Conservation (phyloP, 2,113 vertebrate genomes). For the Pterocles gutturalis region DNA sequence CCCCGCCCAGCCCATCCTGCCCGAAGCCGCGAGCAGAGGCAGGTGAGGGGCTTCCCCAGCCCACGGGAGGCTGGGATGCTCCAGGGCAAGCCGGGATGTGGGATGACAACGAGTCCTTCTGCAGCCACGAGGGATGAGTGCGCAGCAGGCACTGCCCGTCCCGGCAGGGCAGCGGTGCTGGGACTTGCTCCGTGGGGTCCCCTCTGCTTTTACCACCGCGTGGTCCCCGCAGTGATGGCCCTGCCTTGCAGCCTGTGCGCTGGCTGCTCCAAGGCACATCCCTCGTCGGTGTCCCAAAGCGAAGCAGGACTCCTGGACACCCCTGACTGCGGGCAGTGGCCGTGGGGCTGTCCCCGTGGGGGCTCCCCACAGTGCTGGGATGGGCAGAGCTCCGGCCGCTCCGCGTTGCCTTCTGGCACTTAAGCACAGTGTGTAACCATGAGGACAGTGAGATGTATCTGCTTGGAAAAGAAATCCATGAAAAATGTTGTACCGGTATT, state of each 20-base stretch:
- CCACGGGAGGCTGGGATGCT: fast-evolving
- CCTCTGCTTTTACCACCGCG: background rate
- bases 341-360: background rate
- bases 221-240: fast-evolving
- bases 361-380: fast-evolving
- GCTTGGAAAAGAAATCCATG: conserved; percentile 44
- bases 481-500: conserved; percentile 41
- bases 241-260: fast-evolving
- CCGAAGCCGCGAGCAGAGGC: background rate
- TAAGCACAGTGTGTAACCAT: background rate
- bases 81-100: fast-evolving
- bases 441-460: conserved; percentile 28
- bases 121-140: background rate
- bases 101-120: background rate
- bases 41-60: background rate
- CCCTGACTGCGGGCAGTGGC: fast-evolving
- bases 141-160: background rate
- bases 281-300: background rate
- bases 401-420: background rate
- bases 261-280: background rate
- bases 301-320: background rate
- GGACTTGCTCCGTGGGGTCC: background rate
- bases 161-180: fast-evolving
- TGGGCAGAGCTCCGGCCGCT: background rate
- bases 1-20: background rate